These are phyloP conservation scores for Micrasema minimum DNA, from an alignment of 1,140 invertebrate species.

Conservation along the genomic window DNA sequence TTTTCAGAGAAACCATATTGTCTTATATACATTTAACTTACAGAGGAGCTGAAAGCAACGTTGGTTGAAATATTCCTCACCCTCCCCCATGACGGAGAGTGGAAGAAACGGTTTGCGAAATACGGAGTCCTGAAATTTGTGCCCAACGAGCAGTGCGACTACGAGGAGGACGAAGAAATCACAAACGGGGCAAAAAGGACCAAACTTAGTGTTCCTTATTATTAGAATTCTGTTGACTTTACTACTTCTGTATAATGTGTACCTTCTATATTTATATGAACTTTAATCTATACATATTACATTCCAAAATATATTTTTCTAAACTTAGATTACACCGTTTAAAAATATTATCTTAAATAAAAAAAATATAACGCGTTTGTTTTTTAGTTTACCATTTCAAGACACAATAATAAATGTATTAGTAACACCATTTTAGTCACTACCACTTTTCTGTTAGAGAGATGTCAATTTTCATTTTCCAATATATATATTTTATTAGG, in stretches of 20 bases:
- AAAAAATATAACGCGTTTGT: too few relatives aligned
- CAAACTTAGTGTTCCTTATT: constrained; percentile 68
- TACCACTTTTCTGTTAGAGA: too few relatives aligned
- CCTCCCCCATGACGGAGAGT: constrained; percentile 60
- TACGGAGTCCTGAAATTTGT: constrained; percentile 68
- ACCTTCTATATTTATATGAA: constrained; percentile 56
- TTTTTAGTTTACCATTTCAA: too few relatives aligned
- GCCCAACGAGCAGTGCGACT: constrained; percentile 63
- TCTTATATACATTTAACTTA: too few relatives aligned
- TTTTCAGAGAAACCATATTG: too few relatives aligned
- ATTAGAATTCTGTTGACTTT: constrained; percentile 65
- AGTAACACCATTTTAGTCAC: too few relatives aligned
- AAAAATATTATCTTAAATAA: neutral
- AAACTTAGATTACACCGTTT: neutral
- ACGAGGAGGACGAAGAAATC: constrained; percentile 64
- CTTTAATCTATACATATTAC: constrained; percentile 19
- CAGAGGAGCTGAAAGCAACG: constrained; percentile 64
- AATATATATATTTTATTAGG: too few relatives aligned
- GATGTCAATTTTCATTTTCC: too few relatives aligned
- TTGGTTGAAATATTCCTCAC: constrained; percentile 63
- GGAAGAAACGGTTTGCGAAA: constrained; percentile 64
- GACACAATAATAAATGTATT: too few relatives aligned
- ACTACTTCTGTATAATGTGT: constrained; percentile 63
- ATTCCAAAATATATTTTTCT: neutral
- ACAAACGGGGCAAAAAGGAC: constrained; percentile 64